A percentile compares a stretch with the other conserved stretches of the same genome.
Conservation (phyloP, 2,113 vertebrate species). For the Tor tambroides region DNA sequence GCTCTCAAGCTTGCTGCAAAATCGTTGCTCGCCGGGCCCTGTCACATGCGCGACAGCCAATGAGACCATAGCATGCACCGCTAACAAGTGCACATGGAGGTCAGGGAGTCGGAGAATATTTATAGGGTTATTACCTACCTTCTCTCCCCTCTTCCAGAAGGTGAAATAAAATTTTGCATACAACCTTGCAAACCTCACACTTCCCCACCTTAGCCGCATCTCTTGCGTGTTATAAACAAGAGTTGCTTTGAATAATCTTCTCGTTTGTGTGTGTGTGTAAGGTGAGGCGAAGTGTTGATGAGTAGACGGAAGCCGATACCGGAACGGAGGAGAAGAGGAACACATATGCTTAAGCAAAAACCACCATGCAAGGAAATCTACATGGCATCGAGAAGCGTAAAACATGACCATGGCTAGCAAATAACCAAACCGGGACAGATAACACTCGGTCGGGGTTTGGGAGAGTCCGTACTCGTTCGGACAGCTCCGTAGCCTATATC, state of each 20-base stretch:
- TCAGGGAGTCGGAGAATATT: conserved; percentile 60
- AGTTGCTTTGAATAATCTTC: conserved; percentile 67
- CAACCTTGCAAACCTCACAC: conserved; percentile 62
- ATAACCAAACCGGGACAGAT: background rate
- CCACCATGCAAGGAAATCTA: background rate
- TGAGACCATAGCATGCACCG: background rate
- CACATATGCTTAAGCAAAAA: conserved; percentile 27
- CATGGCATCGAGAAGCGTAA: background rate
- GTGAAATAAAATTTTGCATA: conserved; percentile 64
- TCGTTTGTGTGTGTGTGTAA: conserved; percentile 54
- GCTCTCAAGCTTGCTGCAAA: background rate
- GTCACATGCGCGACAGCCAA: conserved; percentile 31
- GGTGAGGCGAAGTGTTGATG: conserved; percentile 45
- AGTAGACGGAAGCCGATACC: too few relatives aligned
- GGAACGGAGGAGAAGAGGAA: background rate
- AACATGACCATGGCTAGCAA: conserved; percentile 11
- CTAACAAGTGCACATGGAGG: conserved; percentile 59
- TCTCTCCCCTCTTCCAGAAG: conserved; percentile 55
- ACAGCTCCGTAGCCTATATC: conserved; percentile 67
- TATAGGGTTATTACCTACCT: conserved; percentile 59
- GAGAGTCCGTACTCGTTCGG: conserved; percentile 28
- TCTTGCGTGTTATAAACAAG: conserved; percentile 34
- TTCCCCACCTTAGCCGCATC: conserved; percentile 31
- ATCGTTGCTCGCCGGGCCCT: background rate
- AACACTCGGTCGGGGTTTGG: background rate